Base-by-base conservation (phyloP, 2,888 invertebrate genomes). In the Rhimphoctona megacephalus region DNA sequence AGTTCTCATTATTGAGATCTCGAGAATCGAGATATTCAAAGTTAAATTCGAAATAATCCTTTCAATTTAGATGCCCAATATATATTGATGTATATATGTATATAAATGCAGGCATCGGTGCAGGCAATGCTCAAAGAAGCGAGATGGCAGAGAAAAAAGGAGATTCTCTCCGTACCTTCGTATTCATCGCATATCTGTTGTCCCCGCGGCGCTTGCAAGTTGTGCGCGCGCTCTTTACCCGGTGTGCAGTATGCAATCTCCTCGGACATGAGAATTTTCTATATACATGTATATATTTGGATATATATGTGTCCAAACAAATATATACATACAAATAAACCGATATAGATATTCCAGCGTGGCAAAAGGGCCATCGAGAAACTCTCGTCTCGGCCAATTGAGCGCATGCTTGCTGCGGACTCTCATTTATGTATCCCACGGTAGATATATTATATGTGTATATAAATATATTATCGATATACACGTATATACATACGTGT, bases 161-260 rank as follows among this genome's bases (percentile, higher is more conserved):
- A 82, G 69, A 66, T 76, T 81, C 79, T 86, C 81, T 85, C n/a
- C 73, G 72, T 85, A 86, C 87, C 84, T 88, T 86, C 85, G 89
- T 74, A 88, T 87, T 89, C 87, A 86, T 86, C 83, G 85, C 81
- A 85, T 86, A 89, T 89, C 88, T 87, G 88, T 84, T 85, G 85
- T 88, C 81, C 85, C 83, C 80, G 80, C 76, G 57, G 86, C 81
- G 57, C 61, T 74, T 49, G 78, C 76, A 52, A 70, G 76, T 80
- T 80, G 64, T 80, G 69, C 57, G 36, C 73, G 67, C 85, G 72
- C 66, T 73, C 61, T 78, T 78, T 72, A 57, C 77, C 73, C 54
- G 57, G 19, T 79, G 72, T 72, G 66, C 64, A 72, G 61, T 79
- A 66, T 83, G 79, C 85, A 85, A 85, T 85, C 85, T 83, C 83